These are phyloP conservation scores for Tachuris rubrigastra DNA, from an alignment of 2,113 vertebrate genomes.

Conservation along the genomic window DNA sequence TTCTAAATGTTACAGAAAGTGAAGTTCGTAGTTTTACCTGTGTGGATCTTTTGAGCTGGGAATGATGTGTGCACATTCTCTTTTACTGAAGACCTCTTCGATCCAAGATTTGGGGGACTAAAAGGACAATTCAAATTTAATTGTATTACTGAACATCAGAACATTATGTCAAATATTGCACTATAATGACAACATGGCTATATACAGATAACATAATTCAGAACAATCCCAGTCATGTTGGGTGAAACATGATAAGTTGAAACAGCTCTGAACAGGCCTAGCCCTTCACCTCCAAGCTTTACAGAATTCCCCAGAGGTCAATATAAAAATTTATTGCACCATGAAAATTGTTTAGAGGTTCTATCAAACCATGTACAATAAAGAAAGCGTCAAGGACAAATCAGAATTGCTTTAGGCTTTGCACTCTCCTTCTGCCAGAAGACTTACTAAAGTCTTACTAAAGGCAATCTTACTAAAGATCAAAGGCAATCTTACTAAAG, in stretches of 20 bases:
- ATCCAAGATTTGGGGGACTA: slow-evolving; percentile 90
- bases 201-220: not conserved
- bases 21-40: slow-evolving; percentile 71
- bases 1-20: not conserved
- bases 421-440: not conserved
- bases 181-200: not conserved
- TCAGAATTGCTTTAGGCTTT: not conserved
- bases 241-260: not conserved
- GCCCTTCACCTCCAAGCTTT: not conserved
- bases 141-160: not conserved
- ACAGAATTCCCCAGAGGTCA: not conserved
- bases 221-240: not conserved
- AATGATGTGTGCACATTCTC: slow-evolving; percentile 90
- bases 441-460: too few relatives aligned
- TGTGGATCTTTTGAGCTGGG: slow-evolving; percentile 84
- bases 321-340: not conserved
- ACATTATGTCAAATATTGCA: not conserved
- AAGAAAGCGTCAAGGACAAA: not conserved
- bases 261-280: not conserved
- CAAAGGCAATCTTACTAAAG: not conserved
- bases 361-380: not conserved
- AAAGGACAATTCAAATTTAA: slow-evolving; percentile 55
- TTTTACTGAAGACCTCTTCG: slow-evolving; percentile 87
- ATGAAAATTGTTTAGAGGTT: not conserved
- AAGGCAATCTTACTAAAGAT: not conserved